Evolutionary conservation across 2,797 vertebrate genomes (phyloP).

Genomic region (Danio jaintianensis): DNA sequence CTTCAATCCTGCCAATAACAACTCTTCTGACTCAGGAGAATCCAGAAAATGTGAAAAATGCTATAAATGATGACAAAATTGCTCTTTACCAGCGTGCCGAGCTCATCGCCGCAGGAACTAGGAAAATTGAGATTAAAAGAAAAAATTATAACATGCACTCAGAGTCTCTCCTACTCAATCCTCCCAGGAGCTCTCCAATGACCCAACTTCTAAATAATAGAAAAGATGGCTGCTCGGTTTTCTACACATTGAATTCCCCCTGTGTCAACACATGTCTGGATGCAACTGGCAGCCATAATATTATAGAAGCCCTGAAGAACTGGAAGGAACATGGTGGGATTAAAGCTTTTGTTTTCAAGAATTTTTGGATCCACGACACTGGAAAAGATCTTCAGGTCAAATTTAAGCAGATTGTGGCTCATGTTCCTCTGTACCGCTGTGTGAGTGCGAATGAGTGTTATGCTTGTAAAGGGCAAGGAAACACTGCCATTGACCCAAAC

Average conservation of each 20-base stretch:
- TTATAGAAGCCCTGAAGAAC: background rate
- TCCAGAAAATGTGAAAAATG: background rate
- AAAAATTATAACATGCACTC: background rate
- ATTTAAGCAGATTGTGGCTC: too few relatives aligned
- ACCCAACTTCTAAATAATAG: background rate
- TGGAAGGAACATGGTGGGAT: background rate
- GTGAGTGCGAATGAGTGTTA: too few relatives aligned
- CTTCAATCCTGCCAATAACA: background rate
- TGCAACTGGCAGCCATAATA: background rate
- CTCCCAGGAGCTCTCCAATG: background rate
- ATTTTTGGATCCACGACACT: background rate
- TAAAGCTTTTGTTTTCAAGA: background rate
- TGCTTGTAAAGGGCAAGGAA: too few relatives aligned
- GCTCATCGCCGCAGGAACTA: slow-evolving; percentile 7
- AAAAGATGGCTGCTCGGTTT: background rate
- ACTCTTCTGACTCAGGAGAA: background rate
- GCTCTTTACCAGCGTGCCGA: background rate
- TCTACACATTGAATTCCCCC: background rate
- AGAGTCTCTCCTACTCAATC: slow-evolving; percentile 14
- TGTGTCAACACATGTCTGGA: slow-evolving; percentile 24
- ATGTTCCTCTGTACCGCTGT: too few relatives aligned
- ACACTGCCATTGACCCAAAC: too few relatives aligned
- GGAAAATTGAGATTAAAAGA: too few relatives aligned
- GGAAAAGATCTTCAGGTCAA: too few relatives aligned
- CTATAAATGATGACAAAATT: background rate